Conservation (phyloP, 2,797 vertebrate species). For the Macrochelys suwanniensis region DNA sequence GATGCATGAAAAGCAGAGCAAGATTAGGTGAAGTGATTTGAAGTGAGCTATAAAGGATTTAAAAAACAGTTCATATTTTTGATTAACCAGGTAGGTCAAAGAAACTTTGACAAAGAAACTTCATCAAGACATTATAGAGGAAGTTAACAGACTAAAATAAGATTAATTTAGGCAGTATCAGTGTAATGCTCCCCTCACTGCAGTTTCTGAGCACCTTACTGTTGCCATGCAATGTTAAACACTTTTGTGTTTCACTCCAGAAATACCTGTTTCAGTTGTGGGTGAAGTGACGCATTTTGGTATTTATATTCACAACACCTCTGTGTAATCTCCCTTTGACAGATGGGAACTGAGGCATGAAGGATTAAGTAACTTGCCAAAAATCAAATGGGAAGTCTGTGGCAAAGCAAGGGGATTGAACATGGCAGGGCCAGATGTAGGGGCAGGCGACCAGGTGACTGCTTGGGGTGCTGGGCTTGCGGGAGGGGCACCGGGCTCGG, state of each 20-base stretch:
- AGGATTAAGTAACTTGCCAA: too few species aligned
- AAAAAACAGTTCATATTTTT: conserved; percentile 12
- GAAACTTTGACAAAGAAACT: not conserved
- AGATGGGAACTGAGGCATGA: not conserved
- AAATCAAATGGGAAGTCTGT: too few species aligned
- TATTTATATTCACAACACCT: not conserved
- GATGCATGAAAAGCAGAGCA: conserved; percentile 13
- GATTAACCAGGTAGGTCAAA: conserved; percentile 26
- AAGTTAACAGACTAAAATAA: conserved; percentile 24
- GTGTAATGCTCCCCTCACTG: not conserved
- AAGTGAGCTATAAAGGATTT: conserved; percentile 48
- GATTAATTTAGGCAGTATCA: not conserved
- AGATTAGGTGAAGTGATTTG: conserved; percentile 46
- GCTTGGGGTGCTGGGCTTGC: too few species aligned
- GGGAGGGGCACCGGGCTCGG: too few species aligned
- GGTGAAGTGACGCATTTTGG: not conserved
- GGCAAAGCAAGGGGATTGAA: too few species aligned
- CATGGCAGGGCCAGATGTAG: too few species aligned
- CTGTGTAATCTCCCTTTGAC: not conserved
- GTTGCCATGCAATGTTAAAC: not conserved
- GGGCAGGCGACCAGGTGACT: too few species aligned
- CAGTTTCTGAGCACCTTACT: not conserved
- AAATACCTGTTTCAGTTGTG: not conserved
- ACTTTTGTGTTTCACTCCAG: not conserved
- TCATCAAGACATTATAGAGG: not conserved